Base-by-base conservation (phyloP, 1,140 invertebrate genomes). In the Adelges cooleyi region DNA sequence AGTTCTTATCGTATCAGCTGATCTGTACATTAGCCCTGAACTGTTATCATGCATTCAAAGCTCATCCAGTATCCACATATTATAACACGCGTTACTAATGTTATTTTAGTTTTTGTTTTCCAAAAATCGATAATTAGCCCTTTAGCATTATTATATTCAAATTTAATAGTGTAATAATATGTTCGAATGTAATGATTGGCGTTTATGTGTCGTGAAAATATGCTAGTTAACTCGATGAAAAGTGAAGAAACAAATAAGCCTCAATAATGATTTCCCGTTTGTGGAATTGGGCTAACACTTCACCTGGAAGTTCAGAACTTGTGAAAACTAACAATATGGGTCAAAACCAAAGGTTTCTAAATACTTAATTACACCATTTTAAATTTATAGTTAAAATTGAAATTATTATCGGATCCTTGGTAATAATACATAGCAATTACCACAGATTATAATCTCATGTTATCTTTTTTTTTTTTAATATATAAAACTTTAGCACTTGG, bases 271-370 rank as follows among this genome's bases (percentile, higher is more conserved):
- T 62, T 29, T 48, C 56, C 25, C 56, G 56, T 27, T 36, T 62
- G 18, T 62, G 56, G 56, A 62, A 33, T 48, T 62, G 56, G 56
- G 56, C 56, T 62, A 62, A 62, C 33, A 62, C 56, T 3, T 46
- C 56, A 62, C 38, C 56, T 22, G 56, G 42, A 42, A 62, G 44
- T 62, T 25, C 56, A 62, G 56, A 62, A 22, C 29, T 42, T 46
- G 40, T 33, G 33, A 62, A 46, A 62, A 18, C 56, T 46, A 42
- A 20, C 56, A 46, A 62, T 20, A 62, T 48, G 56, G 40, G 56
- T 10, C 56, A 62, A 62, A 62, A 42, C 56, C 56, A 62, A 62
- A 62, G 56, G 56, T 62, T 62, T 33, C 11, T n/a, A n/a, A n/a
- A n/a, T 46, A 48, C 42, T 5, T 48, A 46, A 46, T 48, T 46